Conservation (phyloP, 2,797 vertebrate species). For the Periophthalmus magnuspinnatus region DNA sequence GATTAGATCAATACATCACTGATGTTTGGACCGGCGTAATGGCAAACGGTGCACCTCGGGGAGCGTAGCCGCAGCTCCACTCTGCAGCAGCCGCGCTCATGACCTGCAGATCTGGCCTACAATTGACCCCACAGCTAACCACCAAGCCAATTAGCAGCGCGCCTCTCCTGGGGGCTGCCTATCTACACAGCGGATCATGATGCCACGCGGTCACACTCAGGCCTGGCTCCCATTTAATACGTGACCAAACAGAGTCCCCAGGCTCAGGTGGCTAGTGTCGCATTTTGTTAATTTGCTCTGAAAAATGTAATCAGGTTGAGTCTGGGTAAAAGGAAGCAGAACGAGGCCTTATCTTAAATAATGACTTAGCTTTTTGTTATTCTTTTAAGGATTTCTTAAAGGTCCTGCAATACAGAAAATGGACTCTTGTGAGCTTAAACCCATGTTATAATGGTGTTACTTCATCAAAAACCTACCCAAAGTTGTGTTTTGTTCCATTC, state of each 20-base stretch:
- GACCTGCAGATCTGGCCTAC: slow-evolving; percentile 50
- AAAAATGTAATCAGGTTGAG: background rate
- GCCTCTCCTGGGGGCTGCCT: slow-evolving; percentile 41
- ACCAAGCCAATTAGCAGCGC: slow-evolving; percentile 60
- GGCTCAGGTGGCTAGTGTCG: slow-evolving; percentile 13
- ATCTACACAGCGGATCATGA: slow-evolving; percentile 51
- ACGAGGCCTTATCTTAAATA: background rate
- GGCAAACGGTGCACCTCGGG: slow-evolving; percentile 32
- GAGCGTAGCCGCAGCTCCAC: slow-evolving; percentile 29
- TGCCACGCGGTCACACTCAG: slow-evolving; percentile 34
- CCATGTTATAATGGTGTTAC: no score
- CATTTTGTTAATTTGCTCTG: slow-evolving; percentile 5
- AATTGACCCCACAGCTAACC: slow-evolving; percentile 60
- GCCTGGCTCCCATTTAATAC: slow-evolving; percentile 16
- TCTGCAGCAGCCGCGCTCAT: slow-evolving; percentile 34
- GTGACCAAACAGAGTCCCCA: slow-evolving; percentile 16
- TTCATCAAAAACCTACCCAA: no score
- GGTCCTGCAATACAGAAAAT: no score
- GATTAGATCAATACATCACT: slow-evolving; percentile 47
- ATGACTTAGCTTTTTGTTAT: background rate
- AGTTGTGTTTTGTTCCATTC: no score
- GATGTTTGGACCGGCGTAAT: slow-evolving; percentile 44
- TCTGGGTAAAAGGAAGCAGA: background rate
- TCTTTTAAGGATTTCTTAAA: background rate
- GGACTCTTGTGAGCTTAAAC: no score